Evolutionary conservation across 30 jellyfish, hydroid and myxozoan species (phyloP).

Genomic region (Aurelia coerulea): DNA sequence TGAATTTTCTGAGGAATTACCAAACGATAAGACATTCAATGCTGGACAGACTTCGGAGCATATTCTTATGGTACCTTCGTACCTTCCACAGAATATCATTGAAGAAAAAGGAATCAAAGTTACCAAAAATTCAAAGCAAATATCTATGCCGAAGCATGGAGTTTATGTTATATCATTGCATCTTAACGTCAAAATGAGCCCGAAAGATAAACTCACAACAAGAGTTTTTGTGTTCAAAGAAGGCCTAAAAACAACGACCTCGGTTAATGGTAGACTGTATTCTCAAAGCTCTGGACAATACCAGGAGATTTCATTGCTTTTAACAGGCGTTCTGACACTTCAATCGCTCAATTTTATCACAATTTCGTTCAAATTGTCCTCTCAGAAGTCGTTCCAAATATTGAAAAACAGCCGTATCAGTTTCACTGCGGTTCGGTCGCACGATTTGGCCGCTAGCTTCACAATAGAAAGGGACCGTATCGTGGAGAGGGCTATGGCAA

Average conservation of each 20-base stretch:
- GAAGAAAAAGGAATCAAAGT: background rate
- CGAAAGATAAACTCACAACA: constrained; percentile 31
- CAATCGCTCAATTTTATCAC: constrained; percentile 5
- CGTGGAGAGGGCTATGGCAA: background rate
- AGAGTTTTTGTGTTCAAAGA: constrained; percentile 17
- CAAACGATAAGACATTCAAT: background rate
- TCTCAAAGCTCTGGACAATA: background rate
- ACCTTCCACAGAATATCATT: constrained; percentile 30
- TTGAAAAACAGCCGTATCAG: constrained; percentile 31
- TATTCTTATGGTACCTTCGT: background rate
- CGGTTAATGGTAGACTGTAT: constrained; percentile 10
- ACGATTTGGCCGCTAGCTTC: constrained; percentile 54
- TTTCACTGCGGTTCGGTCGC: constrained; percentile 56
- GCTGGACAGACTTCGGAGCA: background rate
- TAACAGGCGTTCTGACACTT: constrained; percentile 37
- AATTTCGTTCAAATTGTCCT: constrained; percentile 12
- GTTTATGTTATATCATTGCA: constrained; percentile 46
- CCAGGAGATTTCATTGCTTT: constrained; percentile 8
- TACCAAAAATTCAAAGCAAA: background rate
- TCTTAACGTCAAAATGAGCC: constrained; percentile 30
- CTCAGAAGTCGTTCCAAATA: constrained; percentile 17
- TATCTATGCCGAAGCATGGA: constrained; percentile 67
- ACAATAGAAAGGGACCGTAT: background rate
- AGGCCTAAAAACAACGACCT: constrained; percentile 32
- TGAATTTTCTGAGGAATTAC: constrained; percentile 37